phyloP scores from a whole-genome alignment of 2,113 vertebrate genomes.

The Malaclemys terrapin region DNA sequence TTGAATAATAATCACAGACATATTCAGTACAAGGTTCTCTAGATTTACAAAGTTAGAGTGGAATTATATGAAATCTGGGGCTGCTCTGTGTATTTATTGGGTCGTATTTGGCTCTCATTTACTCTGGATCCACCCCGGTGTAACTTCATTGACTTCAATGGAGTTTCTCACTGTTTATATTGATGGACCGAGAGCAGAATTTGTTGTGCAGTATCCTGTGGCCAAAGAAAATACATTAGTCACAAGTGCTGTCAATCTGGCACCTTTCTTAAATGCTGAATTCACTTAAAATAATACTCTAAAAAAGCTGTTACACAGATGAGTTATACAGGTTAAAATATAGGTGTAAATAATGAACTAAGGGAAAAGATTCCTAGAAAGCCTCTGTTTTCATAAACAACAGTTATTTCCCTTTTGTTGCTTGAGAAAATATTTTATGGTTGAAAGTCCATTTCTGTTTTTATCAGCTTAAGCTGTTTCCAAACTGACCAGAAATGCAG shows the following conservation, averaged over 20 bases:
- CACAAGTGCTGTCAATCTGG: neutral
- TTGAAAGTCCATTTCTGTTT: neutral
- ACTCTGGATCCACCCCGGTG: neutral
- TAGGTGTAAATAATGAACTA: neutral
- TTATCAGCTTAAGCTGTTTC: neutral
- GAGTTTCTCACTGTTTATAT: neutral
- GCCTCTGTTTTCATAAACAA: neutral
- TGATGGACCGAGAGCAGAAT: conserved; percentile 8
- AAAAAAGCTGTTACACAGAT: neutral
- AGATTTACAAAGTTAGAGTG: neutral
- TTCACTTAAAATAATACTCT: conserved; percentile 28
- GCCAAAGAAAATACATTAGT: neutral
- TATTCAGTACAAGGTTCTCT: neutral
- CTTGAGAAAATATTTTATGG: neutral
- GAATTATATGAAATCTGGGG: neutral
- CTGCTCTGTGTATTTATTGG: neutral
- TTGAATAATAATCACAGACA: neutral
- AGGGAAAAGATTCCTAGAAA: neutral
- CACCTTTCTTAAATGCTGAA: neutral
- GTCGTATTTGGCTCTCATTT: neutral
- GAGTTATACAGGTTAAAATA: neutral
- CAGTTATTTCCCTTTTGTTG: neutral
- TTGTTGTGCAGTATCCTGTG: neutral
- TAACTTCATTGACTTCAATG: neutral
- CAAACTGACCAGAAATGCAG: neutral